A percentile compares a stretch with the other conserved stretches of the same genome.
Conservation (phyloP, 2,888 invertebrate species). For the Isoperla grammatica region DNA sequence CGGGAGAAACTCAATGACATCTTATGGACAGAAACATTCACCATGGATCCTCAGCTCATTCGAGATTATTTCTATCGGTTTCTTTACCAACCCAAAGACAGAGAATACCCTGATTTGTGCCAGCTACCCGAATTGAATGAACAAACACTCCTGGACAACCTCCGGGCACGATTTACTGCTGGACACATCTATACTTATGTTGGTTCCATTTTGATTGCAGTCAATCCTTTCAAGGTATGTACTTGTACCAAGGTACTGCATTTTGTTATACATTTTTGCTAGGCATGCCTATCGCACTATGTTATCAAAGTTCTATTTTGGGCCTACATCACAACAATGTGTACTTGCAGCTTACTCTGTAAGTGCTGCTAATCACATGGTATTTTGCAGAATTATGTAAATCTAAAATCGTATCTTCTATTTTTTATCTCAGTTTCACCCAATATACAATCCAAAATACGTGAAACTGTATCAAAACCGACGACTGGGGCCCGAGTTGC, state of each 20-base stretch:
- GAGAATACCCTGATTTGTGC: constrained; percentile 93
- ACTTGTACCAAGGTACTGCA: background rate
- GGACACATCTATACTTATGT: constrained; percentile 96
- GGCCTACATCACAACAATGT: too few relatives aligned
- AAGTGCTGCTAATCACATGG: too few relatives aligned
- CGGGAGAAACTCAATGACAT: constrained; percentile 72
- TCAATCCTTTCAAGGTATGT: constrained; percentile 74
- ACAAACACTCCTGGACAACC: constrained; percentile 84
- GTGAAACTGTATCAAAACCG: constrained; percentile 93
- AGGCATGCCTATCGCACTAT: background rate
- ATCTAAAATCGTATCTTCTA: too few relatives aligned
- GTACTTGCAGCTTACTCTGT: too few relatives aligned
- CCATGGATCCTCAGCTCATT: constrained; percentile 86
- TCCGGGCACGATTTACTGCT: constrained; percentile 79
- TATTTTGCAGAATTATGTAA: too few relatives aligned
- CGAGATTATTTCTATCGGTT: constrained; percentile 89
- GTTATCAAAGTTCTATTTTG: background rate
- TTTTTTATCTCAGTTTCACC: constrained; percentile 65
- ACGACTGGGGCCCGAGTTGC: constrained; percentile 82
- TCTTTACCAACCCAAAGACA: constrained; percentile 84
- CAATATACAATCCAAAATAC: constrained; percentile 97
- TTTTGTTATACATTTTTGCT: background rate
- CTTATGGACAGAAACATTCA: constrained; percentile 81
- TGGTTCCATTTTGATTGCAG: constrained; percentile 90
- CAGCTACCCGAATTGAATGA: constrained; percentile 94